A percentile compares a stretch with the other conserved stretches of the same genome.
phyloP scores from a whole-genome alignment of 2,888 invertebrate species.

The Lysandra coridon region DNA sequence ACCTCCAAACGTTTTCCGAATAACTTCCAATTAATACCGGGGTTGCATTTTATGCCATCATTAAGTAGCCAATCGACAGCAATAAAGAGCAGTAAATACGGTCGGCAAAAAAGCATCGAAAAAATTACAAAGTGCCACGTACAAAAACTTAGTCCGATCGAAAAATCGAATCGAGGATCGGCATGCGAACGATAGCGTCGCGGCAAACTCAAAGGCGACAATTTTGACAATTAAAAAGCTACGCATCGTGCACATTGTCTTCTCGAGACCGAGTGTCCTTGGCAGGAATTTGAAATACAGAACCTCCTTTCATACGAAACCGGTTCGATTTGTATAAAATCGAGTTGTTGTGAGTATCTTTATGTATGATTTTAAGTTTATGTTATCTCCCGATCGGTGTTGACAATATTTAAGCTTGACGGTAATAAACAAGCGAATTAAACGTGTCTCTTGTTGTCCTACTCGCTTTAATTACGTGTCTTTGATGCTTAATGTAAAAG shows the following conservation, averaged over 20 bases:
- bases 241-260: slow-evolving; percentile 66
- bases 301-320: slow-evolving; percentile 55
- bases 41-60: slow-evolving; percentile 25
- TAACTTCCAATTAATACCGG: slow-evolving; percentile 5
- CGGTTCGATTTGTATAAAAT: slow-evolving; percentile 62
- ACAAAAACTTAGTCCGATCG: slow-evolving; percentile 48
- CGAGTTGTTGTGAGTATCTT: slow-evolving; percentile 44
- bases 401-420: slow-evolving; percentile 16
- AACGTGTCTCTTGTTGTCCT: neutral
- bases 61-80: slow-evolving; percentile 34
- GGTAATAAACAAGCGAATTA: slow-evolving; percentile 7
- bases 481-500: neutral
- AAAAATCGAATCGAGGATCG: slow-evolving; percentile 51
- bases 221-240: slow-evolving; percentile 79
- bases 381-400: slow-evolving; percentile 39
- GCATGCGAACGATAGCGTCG: slow-evolving; percentile 47
- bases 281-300: slow-evolving; percentile 67
- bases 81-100: slow-evolving; percentile 34
- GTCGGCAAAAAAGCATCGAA: slow-evolving; percentile 37
- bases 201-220: slow-evolving; percentile 68
- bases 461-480: slow-evolving; percentile 3
- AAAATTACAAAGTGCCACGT: slow-evolving; percentile 38
- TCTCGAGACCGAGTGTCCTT: slow-evolving; percentile 64
- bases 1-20: neutral
- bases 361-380: slow-evolving; percentile 50